Conservation (phyloP, 1,140 invertebrate species). For the Chymomyza costata region DNA sequence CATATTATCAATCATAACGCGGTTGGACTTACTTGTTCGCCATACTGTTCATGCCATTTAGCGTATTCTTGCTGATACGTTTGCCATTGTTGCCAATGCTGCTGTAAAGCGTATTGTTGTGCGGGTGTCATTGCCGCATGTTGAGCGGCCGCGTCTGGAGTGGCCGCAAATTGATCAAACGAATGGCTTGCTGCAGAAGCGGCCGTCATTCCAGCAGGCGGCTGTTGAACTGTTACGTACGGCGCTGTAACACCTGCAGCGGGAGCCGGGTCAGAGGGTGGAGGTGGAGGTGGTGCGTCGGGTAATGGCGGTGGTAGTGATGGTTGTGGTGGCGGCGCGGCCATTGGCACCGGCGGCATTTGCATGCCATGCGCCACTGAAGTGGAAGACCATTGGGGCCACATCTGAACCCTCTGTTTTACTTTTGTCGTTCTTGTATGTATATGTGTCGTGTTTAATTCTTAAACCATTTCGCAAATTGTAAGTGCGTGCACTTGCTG, state of each 20-base stretch:
- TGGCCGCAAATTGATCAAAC: constrained; percentile 17
- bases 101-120: constrained; percentile 77
- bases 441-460: too few relatives aligned
- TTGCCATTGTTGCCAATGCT: constrained; percentile 89
- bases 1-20: constrained; percentile 10
- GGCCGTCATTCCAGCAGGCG: background rate
- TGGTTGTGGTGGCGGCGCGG: constrained; percentile 47
- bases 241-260: background rate
- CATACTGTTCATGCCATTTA: constrained; percentile 89
- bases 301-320: constrained; percentile 54
- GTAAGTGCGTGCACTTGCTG: too few relatives aligned
- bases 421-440: too few relatives aligned
- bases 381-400: constrained; percentile 55
- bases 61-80: constrained; percentile 90
- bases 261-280: constrained; percentile 31
- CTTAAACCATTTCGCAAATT: too few relatives aligned
- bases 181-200: background rate
- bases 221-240: constrained; percentile 1
- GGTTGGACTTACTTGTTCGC: constrained; percentile 83
- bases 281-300: constrained; percentile 53
- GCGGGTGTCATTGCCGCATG: constrained; percentile 78
- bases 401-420: constrained; percentile 49
- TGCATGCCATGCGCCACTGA: constrained; percentile 13
- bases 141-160: constrained; percentile 81
- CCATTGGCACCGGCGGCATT: constrained; percentile 21